Evolutionary conservation across 1,140 invertebrate genomes (phyloP).

Genomic region (Bombus consobrinus): DNA sequence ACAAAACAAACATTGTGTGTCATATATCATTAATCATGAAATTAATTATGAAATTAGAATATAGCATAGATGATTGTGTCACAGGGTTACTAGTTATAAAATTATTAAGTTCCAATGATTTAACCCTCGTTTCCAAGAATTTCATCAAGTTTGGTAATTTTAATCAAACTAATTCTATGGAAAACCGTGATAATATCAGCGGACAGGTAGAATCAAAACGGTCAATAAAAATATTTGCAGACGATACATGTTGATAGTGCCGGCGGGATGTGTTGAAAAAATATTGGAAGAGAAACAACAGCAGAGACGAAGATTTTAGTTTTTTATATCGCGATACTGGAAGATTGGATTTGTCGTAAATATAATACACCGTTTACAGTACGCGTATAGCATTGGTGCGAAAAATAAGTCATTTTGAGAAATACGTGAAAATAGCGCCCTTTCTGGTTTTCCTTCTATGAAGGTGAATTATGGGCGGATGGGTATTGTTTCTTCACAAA

Average conservation of each 20-base stretch:
- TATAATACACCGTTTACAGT: neutral
- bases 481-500: constrained; percentile 50
- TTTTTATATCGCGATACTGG: neutral
- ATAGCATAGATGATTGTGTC: no score
- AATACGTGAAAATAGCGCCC: constrained; percentile 26
- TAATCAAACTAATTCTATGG: neutral
- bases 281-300: neutral
- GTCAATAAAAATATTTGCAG: neutral
- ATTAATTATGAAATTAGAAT: no score
- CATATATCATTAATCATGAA: no score
- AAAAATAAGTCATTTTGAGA: constrained; percentile 7
- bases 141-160: neutral
- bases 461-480: constrained; percentile 27
- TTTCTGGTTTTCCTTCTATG: neutral
- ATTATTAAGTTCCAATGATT: neutral
- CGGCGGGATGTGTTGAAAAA: neutral
- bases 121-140: neutral
- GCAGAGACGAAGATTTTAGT: no score
- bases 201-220: neutral
- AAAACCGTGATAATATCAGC: neutral
- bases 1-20: no score
- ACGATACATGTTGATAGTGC: neutral
- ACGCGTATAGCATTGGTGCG: no score
- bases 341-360: neutral
- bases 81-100: neutral